These are phyloP conservation scores for Stomatorhinus ivindoensis DNA, from an alignment of 2,113 vertebrate species.

Conservation along the genomic window DNA sequence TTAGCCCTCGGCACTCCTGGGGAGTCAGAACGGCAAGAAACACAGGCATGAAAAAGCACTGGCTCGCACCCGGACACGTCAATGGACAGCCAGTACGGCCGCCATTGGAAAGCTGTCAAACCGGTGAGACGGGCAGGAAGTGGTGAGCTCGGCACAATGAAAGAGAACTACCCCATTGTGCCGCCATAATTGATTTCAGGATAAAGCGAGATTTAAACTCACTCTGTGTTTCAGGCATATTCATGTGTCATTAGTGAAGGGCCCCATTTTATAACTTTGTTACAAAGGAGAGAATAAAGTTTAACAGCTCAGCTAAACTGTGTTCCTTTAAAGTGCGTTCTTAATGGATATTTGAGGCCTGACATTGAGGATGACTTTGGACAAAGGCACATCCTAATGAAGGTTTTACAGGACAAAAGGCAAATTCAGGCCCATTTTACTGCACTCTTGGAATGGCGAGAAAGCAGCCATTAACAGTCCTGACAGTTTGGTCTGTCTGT, in stretches of 20 bases:
- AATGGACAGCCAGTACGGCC: not conserved
- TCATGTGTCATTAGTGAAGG: not conserved
- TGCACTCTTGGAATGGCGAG: not conserved
- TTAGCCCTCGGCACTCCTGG: not conserved
- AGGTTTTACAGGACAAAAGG: slow-evolving; percentile 9
- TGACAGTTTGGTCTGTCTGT: not conserved
- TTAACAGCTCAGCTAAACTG: slow-evolving; percentile 13
- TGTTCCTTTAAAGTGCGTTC: not conserved
- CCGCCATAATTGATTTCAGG: not conserved
- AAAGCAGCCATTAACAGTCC: not conserved
- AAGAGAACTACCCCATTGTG: not conserved
- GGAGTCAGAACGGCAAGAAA: not conserved
- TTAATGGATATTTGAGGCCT: slow-evolving; percentile 14
- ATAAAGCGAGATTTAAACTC: slow-evolving; percentile 3
- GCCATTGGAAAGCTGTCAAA: not conserved
- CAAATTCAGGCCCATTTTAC: not conserved
- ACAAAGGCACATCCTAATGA: slow-evolving; percentile 15
- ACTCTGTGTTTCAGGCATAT: not conserved
- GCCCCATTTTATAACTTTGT: slow-evolving; percentile 9
- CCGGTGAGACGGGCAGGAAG: not conserved
- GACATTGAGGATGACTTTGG: slow-evolving; percentile 10
- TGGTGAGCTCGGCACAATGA: not conserved
- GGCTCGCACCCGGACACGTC: not conserved
- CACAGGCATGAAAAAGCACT: not conserved
- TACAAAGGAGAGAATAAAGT: slow-evolving; percentile 16